phyloP scores from a whole-genome alignment of 2,888 invertebrate species.

The Melieria omissa region DNA sequence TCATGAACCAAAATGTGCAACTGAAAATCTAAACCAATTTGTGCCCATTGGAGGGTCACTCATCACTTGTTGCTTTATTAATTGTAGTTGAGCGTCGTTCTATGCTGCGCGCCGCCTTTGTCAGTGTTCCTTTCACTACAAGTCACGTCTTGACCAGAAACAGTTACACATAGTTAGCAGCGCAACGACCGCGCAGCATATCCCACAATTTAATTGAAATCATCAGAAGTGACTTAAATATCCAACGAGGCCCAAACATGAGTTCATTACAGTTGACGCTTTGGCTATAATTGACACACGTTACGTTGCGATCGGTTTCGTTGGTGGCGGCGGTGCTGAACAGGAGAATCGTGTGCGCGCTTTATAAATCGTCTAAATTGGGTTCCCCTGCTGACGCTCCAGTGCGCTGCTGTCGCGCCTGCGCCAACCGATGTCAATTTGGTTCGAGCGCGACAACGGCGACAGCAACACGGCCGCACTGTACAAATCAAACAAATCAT shows the following conservation, averaged over 20 bases:
- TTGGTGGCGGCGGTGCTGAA: slow-evolving; percentile 21
- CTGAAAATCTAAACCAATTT: no score
- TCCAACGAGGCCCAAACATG: slow-evolving; percentile 32
- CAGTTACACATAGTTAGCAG: neutral
- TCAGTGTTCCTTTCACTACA: no score
- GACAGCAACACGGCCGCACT: slow-evolving; percentile 10
- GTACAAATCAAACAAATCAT: slow-evolving; percentile 59
- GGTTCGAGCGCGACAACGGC: slow-evolving; percentile 7
- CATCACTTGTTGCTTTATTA: no score
- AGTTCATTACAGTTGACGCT: slow-evolving; percentile 51
- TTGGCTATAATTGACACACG: slow-evolving; percentile 49
- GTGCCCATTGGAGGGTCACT: no score
- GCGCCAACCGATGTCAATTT: neutral
- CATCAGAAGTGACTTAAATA: slow-evolving; percentile 32
- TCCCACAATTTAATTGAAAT: slow-evolving; percentile 34
- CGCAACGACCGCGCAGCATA: slow-evolving; percentile 14
- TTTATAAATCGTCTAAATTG: slow-evolving; percentile 50
- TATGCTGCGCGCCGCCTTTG: no score
- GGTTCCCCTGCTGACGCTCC: slow-evolving; percentile 51
- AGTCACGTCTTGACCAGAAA: no score
- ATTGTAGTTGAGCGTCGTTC: no score
- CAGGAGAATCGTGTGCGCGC: slow-evolving; percentile 43
- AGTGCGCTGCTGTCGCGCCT: neutral
- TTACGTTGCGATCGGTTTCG: slow-evolving; percentile 15
- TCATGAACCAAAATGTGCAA: no score